Base-by-base conservation (phyloP, 1,140 invertebrate genomes). In the Drosophila navojoa region DNA sequence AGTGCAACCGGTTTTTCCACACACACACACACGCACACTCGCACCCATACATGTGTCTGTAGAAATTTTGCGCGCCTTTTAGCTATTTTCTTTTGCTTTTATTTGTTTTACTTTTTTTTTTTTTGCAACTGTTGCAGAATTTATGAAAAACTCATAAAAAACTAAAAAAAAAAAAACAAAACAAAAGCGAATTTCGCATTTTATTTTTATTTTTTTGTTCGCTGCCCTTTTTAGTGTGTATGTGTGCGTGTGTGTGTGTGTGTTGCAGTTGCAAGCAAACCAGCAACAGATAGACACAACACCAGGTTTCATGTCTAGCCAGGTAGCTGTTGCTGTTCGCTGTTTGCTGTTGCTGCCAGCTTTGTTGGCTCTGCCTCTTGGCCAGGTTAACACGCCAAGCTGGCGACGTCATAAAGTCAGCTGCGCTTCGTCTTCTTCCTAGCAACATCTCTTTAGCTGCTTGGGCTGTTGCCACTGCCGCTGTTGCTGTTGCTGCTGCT, bases 401-500 rank as follows among this genome's bases (percentile, higher is more conserved):
- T 89, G 84, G 84, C 84, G 84, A 89, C 84, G 84, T 89, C 84
- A 89, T 89, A 87, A 87, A 87, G 84, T 87, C 84, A 87, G 84
- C 84, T 87, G 84, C 84, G 73, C 73, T 61, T 72, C 68, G 64
- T 71, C 73, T 61, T 72, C 68, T 71, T 71, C n/a, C 35, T 58
- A 71, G 67, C 61, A 47, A 38, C 35, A 45, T 16, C 42, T 70
- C 54, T 54, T 38, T 52, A 50, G 50, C 58, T 72, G 45, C 58
- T 73, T 35, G 32, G 7, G 38, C 54, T 5, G 13, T 32, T 54
- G 16, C 49, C 13, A 11, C 47, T 13, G 53, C 32, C 19, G 19
- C 19, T 22, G 19, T 3, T 22, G 19, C 3, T 22, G 19, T 3
- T 40, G 57, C 29, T 35, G 42, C n/a, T 79, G 72, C 71, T 77